Conservation (phyloP, 2,797 vertebrate genomes). For the Capromys pilorides region DNA sequence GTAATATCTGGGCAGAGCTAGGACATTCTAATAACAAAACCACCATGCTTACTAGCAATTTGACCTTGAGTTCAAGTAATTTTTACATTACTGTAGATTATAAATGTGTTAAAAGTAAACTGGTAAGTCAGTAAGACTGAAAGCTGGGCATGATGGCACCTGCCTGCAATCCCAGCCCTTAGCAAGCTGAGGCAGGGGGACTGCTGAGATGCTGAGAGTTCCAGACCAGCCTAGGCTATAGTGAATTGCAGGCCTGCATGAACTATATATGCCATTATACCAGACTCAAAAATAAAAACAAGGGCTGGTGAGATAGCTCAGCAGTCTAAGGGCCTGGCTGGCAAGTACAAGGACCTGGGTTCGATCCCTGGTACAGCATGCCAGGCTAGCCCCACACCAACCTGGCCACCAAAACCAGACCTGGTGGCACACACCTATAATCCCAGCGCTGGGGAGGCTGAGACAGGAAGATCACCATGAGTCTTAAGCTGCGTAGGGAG, state of each 20-base stretch:
- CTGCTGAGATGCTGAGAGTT: background rate
- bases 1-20: background rate
- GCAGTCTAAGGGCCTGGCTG: too few species aligned
- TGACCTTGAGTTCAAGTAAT: background rate
- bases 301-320: too few species aligned
- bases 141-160: background rate
- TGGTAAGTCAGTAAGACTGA: background rate
- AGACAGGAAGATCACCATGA: too few species aligned
- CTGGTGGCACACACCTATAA: too few species aligned
- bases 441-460: too few species aligned
- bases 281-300: background rate
- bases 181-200: background rate
- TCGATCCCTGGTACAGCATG: too few species aligned
- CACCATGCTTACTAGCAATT: background rate
- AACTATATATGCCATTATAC: background rate
- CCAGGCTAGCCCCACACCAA: too few species aligned
- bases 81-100: background rate
- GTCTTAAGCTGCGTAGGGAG: too few species aligned
- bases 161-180: background rate
- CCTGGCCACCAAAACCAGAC: too few species aligned
- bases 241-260: background rate
- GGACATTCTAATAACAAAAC: background rate
- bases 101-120: background rate
- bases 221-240: background rate
- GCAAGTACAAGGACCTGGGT: too few species aligned